These are phyloP conservation scores for Austrolebias charrua DNA, from an alignment of 2,797 vertebrate species.

Conservation along the genomic window DNA sequence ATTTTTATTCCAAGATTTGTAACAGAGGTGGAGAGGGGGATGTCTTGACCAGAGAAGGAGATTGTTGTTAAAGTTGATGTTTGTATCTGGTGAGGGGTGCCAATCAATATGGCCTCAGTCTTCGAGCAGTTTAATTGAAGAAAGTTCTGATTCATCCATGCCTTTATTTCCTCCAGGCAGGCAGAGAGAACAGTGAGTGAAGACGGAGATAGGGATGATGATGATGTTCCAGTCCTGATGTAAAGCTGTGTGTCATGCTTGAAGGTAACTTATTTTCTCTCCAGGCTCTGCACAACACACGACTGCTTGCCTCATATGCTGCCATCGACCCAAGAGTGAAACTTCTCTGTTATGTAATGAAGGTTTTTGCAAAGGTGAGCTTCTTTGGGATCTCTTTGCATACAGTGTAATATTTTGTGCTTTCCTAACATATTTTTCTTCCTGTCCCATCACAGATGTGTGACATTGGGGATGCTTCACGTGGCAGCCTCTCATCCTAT, in stretches of 20 bases:
- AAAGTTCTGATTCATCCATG: too few species aligned
- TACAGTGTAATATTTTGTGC: not conserved
- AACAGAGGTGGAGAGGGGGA: too few species aligned
- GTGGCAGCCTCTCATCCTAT: conserved; percentile 95
- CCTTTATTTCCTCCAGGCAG: too few species aligned
- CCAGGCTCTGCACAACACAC: conserved; percentile 93
- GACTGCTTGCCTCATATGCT: conserved; percentile 88
- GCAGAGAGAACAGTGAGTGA: too few species aligned
- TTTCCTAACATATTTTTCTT: not conserved
- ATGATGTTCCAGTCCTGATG: too few species aligned
- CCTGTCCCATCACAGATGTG: conserved; percentile 82
- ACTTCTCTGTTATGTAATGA: conserved; percentile 95
- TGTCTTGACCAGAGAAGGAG: too few species aligned
- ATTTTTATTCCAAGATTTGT: too few species aligned
- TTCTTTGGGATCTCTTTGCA: not conserved
- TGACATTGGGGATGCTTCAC: conserved; percentile 94
- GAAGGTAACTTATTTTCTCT: not conserved
- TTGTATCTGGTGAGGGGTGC: too few species aligned
- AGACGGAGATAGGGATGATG: too few species aligned
- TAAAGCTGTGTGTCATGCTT: not conserved
- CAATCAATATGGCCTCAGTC: too few species aligned
- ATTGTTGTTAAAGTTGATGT: too few species aligned
- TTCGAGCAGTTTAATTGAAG: too few species aligned
- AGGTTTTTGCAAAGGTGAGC: conserved; percentile 93
- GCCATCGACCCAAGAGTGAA: conserved; percentile 91